Conservation (phyloP, 2,888 invertebrate genomes). For the Drosophila longiperda region DNA sequence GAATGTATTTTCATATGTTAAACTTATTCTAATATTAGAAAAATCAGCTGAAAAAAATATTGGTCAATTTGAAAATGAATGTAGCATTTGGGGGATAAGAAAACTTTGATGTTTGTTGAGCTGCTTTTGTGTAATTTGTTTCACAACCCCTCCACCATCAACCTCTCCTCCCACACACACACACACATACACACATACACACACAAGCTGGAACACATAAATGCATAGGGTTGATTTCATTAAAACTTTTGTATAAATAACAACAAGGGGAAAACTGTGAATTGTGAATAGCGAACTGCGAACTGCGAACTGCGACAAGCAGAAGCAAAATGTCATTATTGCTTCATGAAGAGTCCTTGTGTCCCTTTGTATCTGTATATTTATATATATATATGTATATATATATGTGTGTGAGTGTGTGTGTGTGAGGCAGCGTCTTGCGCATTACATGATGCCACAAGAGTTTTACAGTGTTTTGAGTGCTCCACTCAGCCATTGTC, state of each 20-base stretch:
- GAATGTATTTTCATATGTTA: neutral
- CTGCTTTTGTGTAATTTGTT: conserved; percentile 15
- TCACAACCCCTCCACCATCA: neutral
- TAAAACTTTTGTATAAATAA: conserved; percentile 67
- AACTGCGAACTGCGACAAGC: conserved; percentile 27
- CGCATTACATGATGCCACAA: conserved; percentile 50
- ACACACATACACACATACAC: conserved; percentile 7
- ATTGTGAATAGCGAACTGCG: conserved; percentile 20
- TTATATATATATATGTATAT: neutral
- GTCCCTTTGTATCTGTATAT: conserved; percentile 1
- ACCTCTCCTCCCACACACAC: neutral
- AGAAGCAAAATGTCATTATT: conserved; percentile 63
- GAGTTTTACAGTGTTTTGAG: conserved; percentile 33
- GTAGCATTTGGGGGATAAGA: conserved; percentile 24
- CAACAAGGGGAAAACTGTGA: conserved; percentile 30
- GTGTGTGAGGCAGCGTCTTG: conserved; percentile 32
- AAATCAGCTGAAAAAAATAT: neutral
- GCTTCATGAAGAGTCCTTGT: conserved; percentile 58
- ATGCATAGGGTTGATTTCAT: conserved; percentile 54
- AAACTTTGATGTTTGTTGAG: conserved; percentile 43
- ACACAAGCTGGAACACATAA: neutral
- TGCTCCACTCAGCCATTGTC: conserved; percentile 46
- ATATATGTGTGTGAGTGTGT: neutral
- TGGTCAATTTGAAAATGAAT: conserved; percentile 35
- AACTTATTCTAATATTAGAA: neutral